These are phyloP conservation scores for Melanostoma scalare DNA, from an alignment of 2,888 invertebrate species.

Conservation along the genomic window DNA sequence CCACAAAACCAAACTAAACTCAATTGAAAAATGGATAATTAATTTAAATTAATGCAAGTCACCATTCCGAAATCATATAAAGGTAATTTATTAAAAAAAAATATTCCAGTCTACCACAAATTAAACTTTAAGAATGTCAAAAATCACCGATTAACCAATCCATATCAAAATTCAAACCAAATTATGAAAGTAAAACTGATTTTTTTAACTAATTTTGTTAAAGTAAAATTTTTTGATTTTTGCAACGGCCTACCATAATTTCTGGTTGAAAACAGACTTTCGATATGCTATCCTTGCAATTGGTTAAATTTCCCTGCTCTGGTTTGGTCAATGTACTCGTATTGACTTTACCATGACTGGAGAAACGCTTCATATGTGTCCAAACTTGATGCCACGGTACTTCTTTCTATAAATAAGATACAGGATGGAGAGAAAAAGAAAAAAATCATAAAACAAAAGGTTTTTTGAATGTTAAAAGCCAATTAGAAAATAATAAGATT, in stretches of 20 bases:
- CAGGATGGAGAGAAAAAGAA: conserved; percentile 33
- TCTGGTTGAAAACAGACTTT: conserved; percentile 72
- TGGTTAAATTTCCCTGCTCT: conserved; percentile 68
- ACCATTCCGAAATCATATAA: conserved; percentile 46
- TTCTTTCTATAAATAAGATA: conserved; percentile 77
- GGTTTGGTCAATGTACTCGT: conserved; percentile 78
- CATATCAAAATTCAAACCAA: conserved; percentile 17
- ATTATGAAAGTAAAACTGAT: conserved; percentile 1
- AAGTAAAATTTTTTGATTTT: conserved; percentile 21
- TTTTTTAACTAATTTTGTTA: neutral
- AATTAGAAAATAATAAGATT: conserved; percentile 49
- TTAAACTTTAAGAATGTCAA: conserved; percentile 1
- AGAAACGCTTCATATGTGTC: conserved; percentile 81
- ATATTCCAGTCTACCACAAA: conserved; percentile 41
- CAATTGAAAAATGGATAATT: conserved; percentile 5
- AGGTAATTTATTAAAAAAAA: conserved; percentile 8
- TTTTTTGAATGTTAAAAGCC: conserved; percentile 31
- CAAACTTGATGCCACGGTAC: conserved; percentile 81
- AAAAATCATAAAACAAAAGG: conserved; percentile 54
- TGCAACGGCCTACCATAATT: conserved; percentile 62
- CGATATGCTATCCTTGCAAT: conserved; percentile 70
- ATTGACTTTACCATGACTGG: conserved; percentile 80
- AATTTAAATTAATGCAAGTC: conserved; percentile 21
- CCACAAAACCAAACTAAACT: conserved; percentile 54
- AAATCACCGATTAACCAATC: neutral